Conservation (phyloP, 1,140 invertebrate species). For the Sinella curviseta region DNA sequence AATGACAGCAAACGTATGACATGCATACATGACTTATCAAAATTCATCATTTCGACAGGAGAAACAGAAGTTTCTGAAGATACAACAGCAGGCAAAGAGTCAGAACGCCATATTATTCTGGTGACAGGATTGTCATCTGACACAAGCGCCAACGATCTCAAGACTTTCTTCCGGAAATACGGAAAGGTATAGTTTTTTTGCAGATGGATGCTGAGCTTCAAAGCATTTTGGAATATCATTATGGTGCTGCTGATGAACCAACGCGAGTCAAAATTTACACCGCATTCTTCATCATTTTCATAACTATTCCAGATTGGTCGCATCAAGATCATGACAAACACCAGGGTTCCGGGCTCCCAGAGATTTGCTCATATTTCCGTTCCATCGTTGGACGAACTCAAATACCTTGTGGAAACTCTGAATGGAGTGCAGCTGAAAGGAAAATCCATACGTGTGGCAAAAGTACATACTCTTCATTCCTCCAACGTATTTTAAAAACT, state of each 20-base stretch:
- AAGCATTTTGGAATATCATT: too few relatives aligned
- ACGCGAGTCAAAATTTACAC: not conserved
- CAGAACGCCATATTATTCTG: slow-evolving; percentile 53
- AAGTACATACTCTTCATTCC: slow-evolving; percentile 57
- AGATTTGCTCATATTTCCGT: slow-evolving; percentile 96
- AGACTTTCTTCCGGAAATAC: slow-evolving; percentile 84
- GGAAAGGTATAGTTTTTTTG: slow-evolving; percentile 73
- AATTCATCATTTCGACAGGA: not conserved
- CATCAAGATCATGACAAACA: slow-evolving; percentile 94
- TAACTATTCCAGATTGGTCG: slow-evolving; percentile 64
- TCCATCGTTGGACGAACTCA: slow-evolving; percentile 81
- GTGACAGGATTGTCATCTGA: slow-evolving; percentile 85
- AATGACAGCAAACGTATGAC: not conserved
- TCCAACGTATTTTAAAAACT: too few relatives aligned
- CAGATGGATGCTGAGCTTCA: too few relatives aligned
- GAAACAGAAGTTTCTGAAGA: not conserved
- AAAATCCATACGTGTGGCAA: slow-evolving; percentile 88
- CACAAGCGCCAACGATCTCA: slow-evolving; percentile 87
- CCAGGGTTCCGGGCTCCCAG: slow-evolving; percentile 80
- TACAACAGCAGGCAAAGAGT: not conserved
- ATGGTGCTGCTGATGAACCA: not conserved
- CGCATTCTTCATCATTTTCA: not conserved
- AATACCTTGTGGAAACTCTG: slow-evolving; percentile 83
- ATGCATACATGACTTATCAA: not conserved
- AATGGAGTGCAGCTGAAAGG: slow-evolving; percentile 89